Evolutionary conservation across 2,113 vertebrate genomes (phyloP).

Genomic region (Copsychus sechellarum): DNA sequence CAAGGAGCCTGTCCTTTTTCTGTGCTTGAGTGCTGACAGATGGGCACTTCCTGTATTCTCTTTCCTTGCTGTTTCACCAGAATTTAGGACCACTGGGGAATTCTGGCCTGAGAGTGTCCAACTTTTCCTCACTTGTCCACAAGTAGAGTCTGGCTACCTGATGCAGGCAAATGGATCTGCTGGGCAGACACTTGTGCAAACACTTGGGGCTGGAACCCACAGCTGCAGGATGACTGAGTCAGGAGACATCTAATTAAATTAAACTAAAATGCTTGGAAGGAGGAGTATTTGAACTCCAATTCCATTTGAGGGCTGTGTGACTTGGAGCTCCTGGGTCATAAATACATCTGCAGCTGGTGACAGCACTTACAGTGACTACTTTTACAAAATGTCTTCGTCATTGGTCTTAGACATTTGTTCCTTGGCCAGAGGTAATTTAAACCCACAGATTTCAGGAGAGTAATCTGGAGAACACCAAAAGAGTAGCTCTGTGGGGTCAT

Average conservation of each 20-base stretch:
- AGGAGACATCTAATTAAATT: neutral
- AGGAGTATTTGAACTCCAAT: neutral
- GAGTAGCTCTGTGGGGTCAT: neutral
- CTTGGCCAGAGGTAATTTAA: neutral
- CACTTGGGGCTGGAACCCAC: neutral
- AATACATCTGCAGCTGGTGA: neutral
- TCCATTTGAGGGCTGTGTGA: neutral
- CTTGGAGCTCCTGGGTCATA: neutral
- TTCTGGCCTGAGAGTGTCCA: neutral
- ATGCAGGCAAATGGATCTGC: neutral
- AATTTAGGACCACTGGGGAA: neutral
- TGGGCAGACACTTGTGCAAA: neutral
- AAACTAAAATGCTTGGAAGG: neutral
- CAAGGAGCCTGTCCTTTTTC: neutral
- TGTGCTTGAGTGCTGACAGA: neutral
- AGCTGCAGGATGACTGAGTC: neutral
- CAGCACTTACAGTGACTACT: neutral
- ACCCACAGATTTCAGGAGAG: neutral
- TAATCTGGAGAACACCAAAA: neutral
- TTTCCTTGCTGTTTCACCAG: neutral
- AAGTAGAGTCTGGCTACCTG: neutral
- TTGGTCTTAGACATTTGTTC: neutral
- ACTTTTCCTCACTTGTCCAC: neutral
- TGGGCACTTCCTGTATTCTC: neutral
- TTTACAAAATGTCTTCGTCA: neutral